Base-by-base conservation (phyloP, 2,113 vertebrate genomes). In the Tringa solitaria region DNA sequence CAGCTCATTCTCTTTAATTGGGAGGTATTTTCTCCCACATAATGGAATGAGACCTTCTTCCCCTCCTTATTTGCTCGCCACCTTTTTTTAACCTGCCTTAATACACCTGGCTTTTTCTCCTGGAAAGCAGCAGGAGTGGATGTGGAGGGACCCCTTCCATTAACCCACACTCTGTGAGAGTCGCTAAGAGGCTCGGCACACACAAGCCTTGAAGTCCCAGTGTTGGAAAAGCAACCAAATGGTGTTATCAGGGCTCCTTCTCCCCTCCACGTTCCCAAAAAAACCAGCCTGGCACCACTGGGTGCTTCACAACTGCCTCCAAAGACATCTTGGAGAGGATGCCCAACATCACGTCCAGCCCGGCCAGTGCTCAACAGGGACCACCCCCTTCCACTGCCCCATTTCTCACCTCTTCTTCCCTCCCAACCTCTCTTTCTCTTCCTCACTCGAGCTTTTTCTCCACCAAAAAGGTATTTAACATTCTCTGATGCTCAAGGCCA, bases 401-500 rank as follows among this genome's bases (percentile, higher is more conserved):
- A 17, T 35, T 95, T 73, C 50, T 84, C 75, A 26, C 27, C 80
- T 30, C 22, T 53, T 53, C 74, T 57, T 48, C 35, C 60, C 18
- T 84, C 53, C 72, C 76, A 67, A 13, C 0, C 0, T 30, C 1
- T 0, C 24, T 45, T 24, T 75, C 74, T 67, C 61, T 61, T 70
- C 89, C 91, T 88, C 46, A 8, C 43, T 88, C 12, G 6, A 91
- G 67, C 50, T 87, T 90, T 92, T 92, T 72, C 64, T 81, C 60
- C 53, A 85, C 46, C 74, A 60, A 89, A 90, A 54, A 43, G 0
- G 4, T 87, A 90, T 82, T 96, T 94, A 97, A 83, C 93, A 96
- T 94, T 96, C 95, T 85, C 75, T 89, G 67, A 75, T 65, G 91
- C 84, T 95, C 94, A 89, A 97, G 97, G 97, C 95, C 95, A 97